Conservation (phyloP, 2,113 vertebrate species). For the Perca fluviatilis region DNA sequence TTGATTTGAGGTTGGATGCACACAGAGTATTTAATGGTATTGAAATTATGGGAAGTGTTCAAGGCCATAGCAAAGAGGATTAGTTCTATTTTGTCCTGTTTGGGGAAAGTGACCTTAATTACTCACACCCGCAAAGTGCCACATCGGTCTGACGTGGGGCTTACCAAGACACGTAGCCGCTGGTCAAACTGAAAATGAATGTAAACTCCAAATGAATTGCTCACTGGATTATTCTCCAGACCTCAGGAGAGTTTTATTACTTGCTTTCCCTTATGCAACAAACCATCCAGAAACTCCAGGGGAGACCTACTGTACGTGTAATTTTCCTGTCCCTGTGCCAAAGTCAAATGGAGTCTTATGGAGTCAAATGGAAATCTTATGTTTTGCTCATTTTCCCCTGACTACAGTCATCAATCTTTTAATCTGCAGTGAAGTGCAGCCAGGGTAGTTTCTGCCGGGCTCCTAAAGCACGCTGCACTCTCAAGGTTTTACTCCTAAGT, state of each 20-base stretch:
- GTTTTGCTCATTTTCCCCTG: slow-evolving; percentile 52
- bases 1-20: slow-evolving; percentile 43
- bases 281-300: not conserved
- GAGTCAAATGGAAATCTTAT: slow-evolving; percentile 66
- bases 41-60: slow-evolving; percentile 64
- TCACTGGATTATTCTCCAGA: slow-evolving; percentile 21
- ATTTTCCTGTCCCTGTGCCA: slow-evolving; percentile 47
- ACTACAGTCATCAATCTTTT: slow-evolving; percentile 71
- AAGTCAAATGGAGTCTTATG: slow-evolving; percentile 54
- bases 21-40: slow-evolving; percentile 36
- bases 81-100: slow-evolving; percentile 34
- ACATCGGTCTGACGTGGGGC: not conserved
- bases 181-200: slow-evolving; percentile 23
- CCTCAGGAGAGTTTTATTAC: slow-evolving; percentile 12
- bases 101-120: slow-evolving; percentile 52
- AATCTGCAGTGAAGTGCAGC: slow-evolving; percentile 61
- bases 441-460: slow-evolving; percentile 23
- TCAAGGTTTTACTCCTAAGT: slow-evolving; percentile 74
- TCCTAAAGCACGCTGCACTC: slow-evolving; percentile 46
- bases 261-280: not conserved
- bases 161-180: slow-evolving; percentile 9
- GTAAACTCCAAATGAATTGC: slow-evolving; percentile 41
- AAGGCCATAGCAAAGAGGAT: slow-evolving; percentile 55
- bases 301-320: not conserved
- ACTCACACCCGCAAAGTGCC: slow-evolving; percentile 29